phyloP scores from a whole-genome alignment of 2,888 invertebrate genomes.

The Phaedon cochleariae region DNA sequence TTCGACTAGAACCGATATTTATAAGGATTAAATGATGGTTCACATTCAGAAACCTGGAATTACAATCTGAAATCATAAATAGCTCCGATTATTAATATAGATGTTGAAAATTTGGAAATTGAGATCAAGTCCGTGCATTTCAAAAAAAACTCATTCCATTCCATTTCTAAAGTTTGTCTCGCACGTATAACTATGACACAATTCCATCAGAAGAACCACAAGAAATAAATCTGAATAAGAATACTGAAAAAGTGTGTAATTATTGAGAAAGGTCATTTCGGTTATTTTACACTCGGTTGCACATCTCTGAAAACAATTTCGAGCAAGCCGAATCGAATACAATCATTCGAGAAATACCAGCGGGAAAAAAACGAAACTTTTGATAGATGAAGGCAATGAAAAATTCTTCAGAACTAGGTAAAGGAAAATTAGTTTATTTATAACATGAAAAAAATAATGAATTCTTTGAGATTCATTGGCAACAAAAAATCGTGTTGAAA shows the following conservation, averaged over 20 bases:
- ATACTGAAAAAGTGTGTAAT: slow-evolving; percentile 40
- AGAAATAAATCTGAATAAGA: slow-evolving; percentile 36
- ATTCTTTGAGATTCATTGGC: too few relatives aligned
- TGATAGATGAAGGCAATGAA: not conserved
- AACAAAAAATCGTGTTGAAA: too few relatives aligned
- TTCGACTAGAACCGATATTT: too few relatives aligned
- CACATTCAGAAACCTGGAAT: not conserved
- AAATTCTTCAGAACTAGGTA: not conserved
- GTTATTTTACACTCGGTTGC: slow-evolving; percentile 54
- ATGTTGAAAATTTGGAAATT: slow-evolving; percentile 18
- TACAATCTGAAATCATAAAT: not conserved
- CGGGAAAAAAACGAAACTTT: not conserved
- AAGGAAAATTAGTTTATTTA: not conserved
- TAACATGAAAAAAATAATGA: not conserved
- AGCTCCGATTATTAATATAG: not conserved
- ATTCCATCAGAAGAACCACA: slow-evolving; percentile 44
- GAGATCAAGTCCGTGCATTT: slow-evolving; percentile 28
- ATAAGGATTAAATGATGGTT: too few relatives aligned
- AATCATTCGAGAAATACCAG: slow-evolving; percentile 1
- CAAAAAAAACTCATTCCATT: slow-evolving; percentile 38
- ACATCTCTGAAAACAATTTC: slow-evolving; percentile 34
- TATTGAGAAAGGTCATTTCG: slow-evolving; percentile 54
- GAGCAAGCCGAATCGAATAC: slow-evolving; percentile 18
- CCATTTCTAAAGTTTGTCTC: slow-evolving; percentile 43
- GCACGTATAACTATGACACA: slow-evolving; percentile 50